Evolutionary conservation across 2,888 invertebrate genomes (phyloP), one percentile per base, ranked within the genome.

Genomic region (Tiphia femorata): DNA sequence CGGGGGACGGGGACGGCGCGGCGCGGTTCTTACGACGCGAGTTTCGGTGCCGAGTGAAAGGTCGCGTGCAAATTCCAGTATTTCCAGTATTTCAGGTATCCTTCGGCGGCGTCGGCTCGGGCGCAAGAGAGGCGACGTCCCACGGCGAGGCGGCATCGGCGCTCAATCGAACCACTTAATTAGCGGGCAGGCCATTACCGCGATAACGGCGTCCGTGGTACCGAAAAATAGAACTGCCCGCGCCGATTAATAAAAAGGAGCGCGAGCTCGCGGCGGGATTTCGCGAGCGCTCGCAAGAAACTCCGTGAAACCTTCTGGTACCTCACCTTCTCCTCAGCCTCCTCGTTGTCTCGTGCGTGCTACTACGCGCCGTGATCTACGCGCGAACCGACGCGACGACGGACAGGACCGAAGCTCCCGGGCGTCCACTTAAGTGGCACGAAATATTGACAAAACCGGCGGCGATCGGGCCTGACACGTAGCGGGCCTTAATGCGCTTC

Each of bases 21-120:
- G 17, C 23, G 30, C 33, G 10, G 23, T 17, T 23, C 14, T 33
- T 47, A 53, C 27, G 47, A 23, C 25, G 41, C n/a, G n/a, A n/a
- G n/a, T n/a, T 41, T 41, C 7, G 21, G 10, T 25, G 12, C 17
- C 30, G 16, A 44, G 37, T 40, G 49, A 46, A 49, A 57, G 55
- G 52, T 58, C 43, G 49, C 41, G 37, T 29, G 44, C 51, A 17
- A 41, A 61, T 58, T 58, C 64, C 56, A 46, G 63, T 61, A 64
- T 64, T 64, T 60, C 57, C 58, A 51, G 62, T 57, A 62, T 59
- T 54, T 56, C 49, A 55, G 46, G 46, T 58, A 49, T 51, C 38
- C 55, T 25, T 27, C 8, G 29, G 42, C 29, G 38, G 23, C 30
- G 49, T 14, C 27, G 7, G 19, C n/a, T 3, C n/a, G n/a, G n/a